These are phyloP conservation scores for Andricus curvator DNA, from an alignment of 2,888 invertebrate genomes.

Conservation along the genomic window DNA sequence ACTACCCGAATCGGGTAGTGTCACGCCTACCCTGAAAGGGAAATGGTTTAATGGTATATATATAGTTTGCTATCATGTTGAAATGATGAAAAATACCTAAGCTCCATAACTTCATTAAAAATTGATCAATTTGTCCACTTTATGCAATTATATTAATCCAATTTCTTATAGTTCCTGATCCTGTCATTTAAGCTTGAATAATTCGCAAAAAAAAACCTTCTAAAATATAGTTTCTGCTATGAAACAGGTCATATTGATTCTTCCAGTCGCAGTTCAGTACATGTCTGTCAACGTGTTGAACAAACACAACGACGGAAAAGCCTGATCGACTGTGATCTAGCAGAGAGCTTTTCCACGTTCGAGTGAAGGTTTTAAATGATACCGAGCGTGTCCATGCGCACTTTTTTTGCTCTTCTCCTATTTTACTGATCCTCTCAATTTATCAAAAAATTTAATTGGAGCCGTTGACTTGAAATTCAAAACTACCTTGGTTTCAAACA, in stretches of 20 bases:
- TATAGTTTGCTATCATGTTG: too few relatives aligned
- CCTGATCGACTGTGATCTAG: conserved; percentile 26
- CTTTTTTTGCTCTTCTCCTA: background rate
- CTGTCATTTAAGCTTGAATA: background rate
- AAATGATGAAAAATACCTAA: too few relatives aligned
- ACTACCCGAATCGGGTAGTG: too few relatives aligned
- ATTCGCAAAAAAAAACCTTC: conserved; percentile 6
- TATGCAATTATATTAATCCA: background rate
- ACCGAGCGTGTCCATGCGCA: background rate
- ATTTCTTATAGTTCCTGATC: background rate
- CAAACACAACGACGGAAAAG: conserved; percentile 21
- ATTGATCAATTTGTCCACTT: background rate
- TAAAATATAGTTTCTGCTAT: conserved; percentile 10
- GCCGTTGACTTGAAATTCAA: background rate
- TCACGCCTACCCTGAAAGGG: too few relatives aligned
- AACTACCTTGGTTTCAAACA: background rate
- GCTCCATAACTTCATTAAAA: background rate
- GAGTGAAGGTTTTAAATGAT: conserved; percentile 28
- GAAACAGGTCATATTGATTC: conserved; percentile 28
- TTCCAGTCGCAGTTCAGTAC: conserved; percentile 24
- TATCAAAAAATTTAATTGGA: conserved; percentile 3
- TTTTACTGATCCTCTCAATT: background rate
- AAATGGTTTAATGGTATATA: too few relatives aligned
- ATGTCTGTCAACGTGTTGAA: conserved; percentile 31
- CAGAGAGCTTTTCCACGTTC: conserved; percentile 36